phyloP scores from a whole-genome alignment of 1,140 invertebrate species.

The Diabrotica virgifera region DNA sequence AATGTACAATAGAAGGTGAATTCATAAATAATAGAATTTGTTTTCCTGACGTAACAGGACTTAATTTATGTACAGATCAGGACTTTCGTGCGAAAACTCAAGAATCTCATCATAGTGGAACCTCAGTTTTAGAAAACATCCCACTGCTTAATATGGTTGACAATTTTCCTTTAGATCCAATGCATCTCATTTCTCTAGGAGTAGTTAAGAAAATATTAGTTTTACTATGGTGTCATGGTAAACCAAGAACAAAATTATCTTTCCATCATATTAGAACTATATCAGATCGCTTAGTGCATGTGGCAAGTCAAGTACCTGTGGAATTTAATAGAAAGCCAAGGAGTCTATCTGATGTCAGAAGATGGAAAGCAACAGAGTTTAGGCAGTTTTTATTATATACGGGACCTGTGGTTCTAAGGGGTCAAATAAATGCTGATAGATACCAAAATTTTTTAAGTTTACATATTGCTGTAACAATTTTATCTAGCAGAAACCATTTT shows the following conservation, averaged over 20 bases:
- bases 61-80: not conserved
- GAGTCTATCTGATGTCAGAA: too few species aligned
- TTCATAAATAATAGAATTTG: not conserved
- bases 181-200: conserved; percentile 6
- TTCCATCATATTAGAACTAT: not conserved
- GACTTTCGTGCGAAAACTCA: not conserved
- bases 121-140: conserved; percentile 1
- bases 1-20: not conserved
- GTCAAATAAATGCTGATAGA: too few species aligned
- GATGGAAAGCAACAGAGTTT: too few species aligned
- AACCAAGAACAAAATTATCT: not conserved
- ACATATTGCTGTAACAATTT: conserved; percentile 6
- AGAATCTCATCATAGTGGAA: conserved; percentile 5
- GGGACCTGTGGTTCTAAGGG: too few species aligned
- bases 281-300: not conserved
- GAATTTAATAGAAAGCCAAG: too few species aligned
- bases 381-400: too few species aligned
- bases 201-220: conserved; percentile 10
- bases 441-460: too few species aligned
- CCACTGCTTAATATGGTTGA: not conserved
- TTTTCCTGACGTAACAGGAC: not conserved
- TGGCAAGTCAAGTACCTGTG: too few species aligned
- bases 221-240: not conserved
- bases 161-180: conserved; percentile 8
- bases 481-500: not conserved